phyloP scores from a whole-genome alignment of 2,797 vertebrate genomes.

The Pelodytes ibericus region DNA sequence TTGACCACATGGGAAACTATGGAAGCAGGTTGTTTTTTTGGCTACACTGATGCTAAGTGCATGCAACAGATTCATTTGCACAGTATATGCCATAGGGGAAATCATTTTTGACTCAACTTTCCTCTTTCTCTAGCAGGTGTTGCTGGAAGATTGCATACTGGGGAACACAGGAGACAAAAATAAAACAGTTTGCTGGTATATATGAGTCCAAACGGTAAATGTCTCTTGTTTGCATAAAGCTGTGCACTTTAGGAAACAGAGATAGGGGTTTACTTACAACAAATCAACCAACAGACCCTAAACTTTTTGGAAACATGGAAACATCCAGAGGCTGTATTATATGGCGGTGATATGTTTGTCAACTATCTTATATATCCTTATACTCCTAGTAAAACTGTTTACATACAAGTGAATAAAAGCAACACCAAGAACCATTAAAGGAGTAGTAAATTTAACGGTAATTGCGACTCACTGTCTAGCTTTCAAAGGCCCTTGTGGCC shows the following conservation, averaged over 20 bases:
- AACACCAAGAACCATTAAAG: too few relatives aligned
- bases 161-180: background rate
- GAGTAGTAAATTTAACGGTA: too few relatives aligned
- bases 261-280: too few relatives aligned
- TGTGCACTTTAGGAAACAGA: background rate
- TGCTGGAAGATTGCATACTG: slow-evolving; percentile 10
- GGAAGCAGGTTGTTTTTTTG: slow-evolving; percentile 1
- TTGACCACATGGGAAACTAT: slow-evolving; percentile 21
- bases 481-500: too few relatives aligned
- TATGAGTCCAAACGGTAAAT: background rate
- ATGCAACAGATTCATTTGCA: slow-evolving; percentile 29
- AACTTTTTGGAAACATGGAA: too few relatives aligned
- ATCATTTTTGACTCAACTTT: slow-evolving; percentile 30
- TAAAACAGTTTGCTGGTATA: slow-evolving; percentile 10
- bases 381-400: too few relatives aligned
- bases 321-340: too few relatives aligned
- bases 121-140: slow-evolving; percentile 23
- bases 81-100: slow-evolving; percentile 36
- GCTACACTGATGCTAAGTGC: slow-evolving; percentile 9
- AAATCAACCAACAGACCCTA: too few relatives aligned
- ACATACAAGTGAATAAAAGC: too few relatives aligned
- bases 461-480: too few relatives aligned
- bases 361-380: too few relatives aligned
- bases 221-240: background rate
- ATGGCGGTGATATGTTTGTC: too few relatives aligned